Percentiles rank a stretch among this genome's conserved stretches.
Evolutionary conservation across 2,888 invertebrate species (phyloP).

Genomic region (Eristalis tenax): DNA sequence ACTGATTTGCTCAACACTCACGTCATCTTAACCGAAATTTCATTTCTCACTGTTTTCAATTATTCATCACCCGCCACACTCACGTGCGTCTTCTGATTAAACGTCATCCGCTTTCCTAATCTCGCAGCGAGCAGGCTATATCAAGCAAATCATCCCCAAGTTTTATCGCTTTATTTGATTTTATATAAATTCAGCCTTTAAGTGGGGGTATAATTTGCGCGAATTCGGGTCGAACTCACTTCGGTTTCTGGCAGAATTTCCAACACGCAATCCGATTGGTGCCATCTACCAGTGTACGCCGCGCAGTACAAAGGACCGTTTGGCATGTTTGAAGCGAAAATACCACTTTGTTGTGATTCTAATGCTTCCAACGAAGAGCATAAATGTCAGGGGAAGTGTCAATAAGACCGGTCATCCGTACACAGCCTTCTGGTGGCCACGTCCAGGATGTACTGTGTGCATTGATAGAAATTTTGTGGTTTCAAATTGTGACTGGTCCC

Average conservation of each 20-base stretch:
- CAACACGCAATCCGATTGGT: not conserved
- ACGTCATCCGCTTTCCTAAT: not conserved
- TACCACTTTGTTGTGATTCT: not conserved
- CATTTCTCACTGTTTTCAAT: not conserved
- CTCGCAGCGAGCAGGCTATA: not conserved
- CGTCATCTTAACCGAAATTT: not conserved
- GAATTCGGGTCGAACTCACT: not conserved
- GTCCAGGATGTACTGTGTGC: not conserved
- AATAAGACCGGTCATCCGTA: not conserved
- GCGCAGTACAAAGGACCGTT: no score
- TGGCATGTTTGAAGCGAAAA: not conserved
- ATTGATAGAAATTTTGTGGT: not conserved
- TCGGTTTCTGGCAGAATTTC: not conserved
- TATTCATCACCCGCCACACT: not conserved
- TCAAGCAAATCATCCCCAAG: not conserved
- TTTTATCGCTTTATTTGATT: not conserved
- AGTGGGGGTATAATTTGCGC: not conserved
- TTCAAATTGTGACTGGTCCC: not conserved
- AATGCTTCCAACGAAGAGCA: not conserved
- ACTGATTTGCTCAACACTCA: not conserved
- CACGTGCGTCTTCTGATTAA: not conserved
- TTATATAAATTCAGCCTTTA: not conserved
- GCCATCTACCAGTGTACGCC: no score
- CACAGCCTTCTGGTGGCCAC: no score
- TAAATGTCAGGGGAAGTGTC: not conserved